These are phyloP conservation scores for Dallia pectoralis DNA, from an alignment of 2,797 vertebrate genomes.

Conservation along the genomic window DNA sequence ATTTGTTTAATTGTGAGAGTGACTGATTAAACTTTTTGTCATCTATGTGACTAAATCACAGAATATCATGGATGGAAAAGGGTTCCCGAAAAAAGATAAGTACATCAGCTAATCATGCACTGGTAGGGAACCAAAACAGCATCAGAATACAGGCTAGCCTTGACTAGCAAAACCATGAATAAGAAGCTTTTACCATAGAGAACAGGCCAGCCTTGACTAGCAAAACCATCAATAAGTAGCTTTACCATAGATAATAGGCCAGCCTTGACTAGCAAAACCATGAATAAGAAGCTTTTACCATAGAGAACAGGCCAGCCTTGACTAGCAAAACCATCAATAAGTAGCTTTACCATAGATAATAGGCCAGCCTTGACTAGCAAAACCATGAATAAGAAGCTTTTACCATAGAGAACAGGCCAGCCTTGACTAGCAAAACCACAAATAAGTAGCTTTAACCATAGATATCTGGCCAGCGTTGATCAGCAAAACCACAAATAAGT, in stretches of 20 bases:
- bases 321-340: slow-evolving; percentile 49
- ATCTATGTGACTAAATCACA: slow-evolving; percentile 65
- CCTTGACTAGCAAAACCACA: slow-evolving; percentile 39
- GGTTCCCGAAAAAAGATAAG: slow-evolving; percentile 45
- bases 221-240: slow-evolving; percentile 44
- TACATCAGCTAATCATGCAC: slow-evolving; percentile 32
- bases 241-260: slow-evolving; percentile 6
- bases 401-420: slow-evolving; percentile 57
- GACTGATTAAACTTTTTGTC: slow-evolving; percentile 47
- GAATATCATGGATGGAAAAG: slow-evolving; percentile 58
- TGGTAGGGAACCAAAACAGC: slow-evolving; percentile 3
- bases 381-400: too few relatives aligned
- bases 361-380: too few relatives aligned
- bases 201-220: slow-evolving; percentile 59
- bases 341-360: too few relatives aligned
- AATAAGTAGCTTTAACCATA: slow-evolving; percentile 52
- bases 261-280: too few relatives aligned
- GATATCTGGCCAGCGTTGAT: slow-evolving; percentile 21
- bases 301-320: slow-evolving; percentile 56
- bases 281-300: too few relatives aligned
- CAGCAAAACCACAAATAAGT: too few relatives aligned
- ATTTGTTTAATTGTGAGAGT: slow-evolving; percentile 28
- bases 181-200: too few relatives aligned
- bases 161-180: too few relatives aligned
- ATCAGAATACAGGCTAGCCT: slow-evolving; percentile 30